A percentile compares a stretch with the other conserved stretches of the same genome.
phyloP scores from a whole-genome alignment of 2,113 vertebrate species.

The Herpetotheres cachinnans region DNA sequence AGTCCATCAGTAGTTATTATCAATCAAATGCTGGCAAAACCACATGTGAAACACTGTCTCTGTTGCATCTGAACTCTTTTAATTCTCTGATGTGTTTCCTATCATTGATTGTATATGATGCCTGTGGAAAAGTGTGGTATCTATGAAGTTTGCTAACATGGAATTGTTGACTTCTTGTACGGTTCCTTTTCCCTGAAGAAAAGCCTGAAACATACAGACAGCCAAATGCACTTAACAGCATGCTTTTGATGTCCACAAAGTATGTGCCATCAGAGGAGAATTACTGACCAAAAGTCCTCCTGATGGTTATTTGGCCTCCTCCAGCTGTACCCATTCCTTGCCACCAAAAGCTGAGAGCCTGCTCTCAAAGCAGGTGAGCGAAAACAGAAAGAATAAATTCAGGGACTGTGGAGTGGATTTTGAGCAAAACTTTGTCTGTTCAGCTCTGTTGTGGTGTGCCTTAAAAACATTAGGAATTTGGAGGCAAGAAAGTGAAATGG shows the following conservation, averaged over 20 bases:
- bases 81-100: not conserved
- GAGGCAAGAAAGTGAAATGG: not conserved
- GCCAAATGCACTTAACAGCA: not conserved
- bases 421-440: not conserved
- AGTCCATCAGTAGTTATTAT: not conserved
- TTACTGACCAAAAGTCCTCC: not conserved
- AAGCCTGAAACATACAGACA: not conserved
- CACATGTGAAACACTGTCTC: not conserved
- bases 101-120: fast-evolving
- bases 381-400: not conserved
- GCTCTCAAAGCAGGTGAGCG: not conserved
- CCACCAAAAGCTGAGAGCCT: not conserved
- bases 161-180: not conserved
- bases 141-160: not conserved
- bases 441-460: not conserved
- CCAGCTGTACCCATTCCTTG: not conserved
- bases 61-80: not conserved
- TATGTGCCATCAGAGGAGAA: not conserved
- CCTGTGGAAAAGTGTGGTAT: not conserved
- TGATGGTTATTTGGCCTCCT: not conserved
- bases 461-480: not conserved
- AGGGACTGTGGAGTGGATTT: not conserved
- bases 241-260: not conserved
- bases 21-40: not conserved
- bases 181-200: not conserved